Percentiles rank a stretch among this genome's conserved stretches.
Evolutionary conservation across 1,140 invertebrate species (phyloP).

Genomic region (Drosophila tropicalis): DNA sequence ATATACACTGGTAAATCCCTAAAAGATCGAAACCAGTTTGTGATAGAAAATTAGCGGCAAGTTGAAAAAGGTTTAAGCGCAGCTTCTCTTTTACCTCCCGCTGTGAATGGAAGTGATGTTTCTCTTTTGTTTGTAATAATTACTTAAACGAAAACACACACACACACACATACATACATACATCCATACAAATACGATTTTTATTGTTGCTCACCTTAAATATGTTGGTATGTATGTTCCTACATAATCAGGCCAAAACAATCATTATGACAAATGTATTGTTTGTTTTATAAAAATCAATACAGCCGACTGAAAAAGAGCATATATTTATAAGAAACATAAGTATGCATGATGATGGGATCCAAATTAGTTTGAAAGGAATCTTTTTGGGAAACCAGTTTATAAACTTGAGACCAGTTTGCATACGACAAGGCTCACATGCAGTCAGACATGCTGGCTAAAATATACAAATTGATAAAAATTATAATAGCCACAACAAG

Average conservation of each 20-base stretch:
- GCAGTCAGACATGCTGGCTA: constrained; percentile 1
- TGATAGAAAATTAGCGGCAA: constrained; percentile 68
- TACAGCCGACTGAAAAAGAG: background rate
- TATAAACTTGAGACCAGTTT: constrained; percentile 5
- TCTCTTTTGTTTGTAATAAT: constrained; percentile 71
- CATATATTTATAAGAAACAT: no score
- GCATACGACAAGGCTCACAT: background rate
- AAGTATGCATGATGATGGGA: no score
- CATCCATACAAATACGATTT: constrained; percentile 14
- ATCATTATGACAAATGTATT: constrained; percentile 7
- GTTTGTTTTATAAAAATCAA: constrained; percentile 5
- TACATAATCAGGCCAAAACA: constrained; percentile 4
- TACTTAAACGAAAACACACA: constrained; percentile 52
- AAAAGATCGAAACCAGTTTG: constrained; percentile 66
- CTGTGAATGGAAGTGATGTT: constrained; percentile 64
- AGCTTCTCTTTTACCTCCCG: constrained; percentile 54
- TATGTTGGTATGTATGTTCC: background rate
- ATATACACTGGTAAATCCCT: constrained; percentile 55
- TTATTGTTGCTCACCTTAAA: constrained; percentile 40
- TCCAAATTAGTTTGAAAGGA: background rate
- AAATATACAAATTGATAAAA: constrained; percentile 11
- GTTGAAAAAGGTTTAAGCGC: constrained; percentile 52
- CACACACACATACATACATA: constrained; percentile 15
- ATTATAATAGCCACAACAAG: background rate
- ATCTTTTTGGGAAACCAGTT: constrained; percentile 1